Base-by-base conservation (phyloP, 1,140 invertebrate species). In the Catajapyx aquilonaris region DNA sequence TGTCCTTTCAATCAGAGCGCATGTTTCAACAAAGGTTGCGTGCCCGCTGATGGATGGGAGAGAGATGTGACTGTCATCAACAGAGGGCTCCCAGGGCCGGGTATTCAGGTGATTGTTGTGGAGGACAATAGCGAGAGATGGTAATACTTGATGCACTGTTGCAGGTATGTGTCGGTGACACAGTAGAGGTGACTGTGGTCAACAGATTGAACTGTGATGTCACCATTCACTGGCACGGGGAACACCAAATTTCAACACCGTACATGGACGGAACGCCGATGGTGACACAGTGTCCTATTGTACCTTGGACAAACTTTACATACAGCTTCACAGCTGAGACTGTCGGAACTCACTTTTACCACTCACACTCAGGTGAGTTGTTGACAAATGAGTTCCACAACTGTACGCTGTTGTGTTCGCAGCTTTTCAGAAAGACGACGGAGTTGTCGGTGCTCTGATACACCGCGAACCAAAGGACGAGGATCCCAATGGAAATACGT, bases 141-240 rank as follows among this genome's bases (percentile, higher is more conserved):
- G n/a, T 25, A 11, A 37, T 11, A 37, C 28, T 3, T 13, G n/a
- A 16, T 36, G 5, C 11, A 20, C 16, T 25, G 11, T 13, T 38
- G 13, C 51, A 61, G 43, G 60, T 62, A 1, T 62, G 57, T 37
- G 47, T 57, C 44, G 49, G 51, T n/a, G 60, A 64, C 38, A 52
- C 46, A 7, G 46, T 63, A 4, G 43, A 61, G 11, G 52, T 62
- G 3, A 52, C 60, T 41, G 53, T 63, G 5, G 42, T 44, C 5
- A 64, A 64, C 42, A 42, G 48, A 2, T 37, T 62, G 4, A 36
- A 35, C 18, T 48, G 50, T 4, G 50, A 55, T 20, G 45, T 51
- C 4, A 52, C 50, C 1, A 52, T 64, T 21, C 61, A 64, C 44
- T 63, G 58, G 56, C 61, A 63, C 43, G 60, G 61, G n/a, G 30